These are phyloP conservation scores for Vespertilio murinus DNA, from an alignment of 2,797 vertebrate species.

Conservation along the genomic window DNA sequence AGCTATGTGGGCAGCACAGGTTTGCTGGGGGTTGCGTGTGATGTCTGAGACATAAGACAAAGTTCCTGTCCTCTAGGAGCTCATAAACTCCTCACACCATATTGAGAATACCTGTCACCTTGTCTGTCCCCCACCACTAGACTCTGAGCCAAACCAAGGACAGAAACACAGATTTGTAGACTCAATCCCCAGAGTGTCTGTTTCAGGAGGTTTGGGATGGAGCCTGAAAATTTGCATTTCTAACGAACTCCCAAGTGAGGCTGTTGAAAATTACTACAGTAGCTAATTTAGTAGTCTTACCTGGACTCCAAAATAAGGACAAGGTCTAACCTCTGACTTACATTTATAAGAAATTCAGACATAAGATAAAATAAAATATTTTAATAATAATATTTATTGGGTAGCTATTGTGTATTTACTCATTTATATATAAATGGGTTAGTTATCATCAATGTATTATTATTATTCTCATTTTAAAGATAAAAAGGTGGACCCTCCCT, in stretches of 20 bases:
- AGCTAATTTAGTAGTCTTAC: not conserved
- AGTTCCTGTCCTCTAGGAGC: not conserved
- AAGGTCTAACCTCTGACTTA: not conserved
- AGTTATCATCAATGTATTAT: not conserved
- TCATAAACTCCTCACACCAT: not conserved
- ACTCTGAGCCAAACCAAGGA: not conserved
- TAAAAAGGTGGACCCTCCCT: not conserved
- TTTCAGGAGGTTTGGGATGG: not conserved
- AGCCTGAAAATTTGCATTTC: not conserved
- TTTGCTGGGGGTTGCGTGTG: too few relatives aligned
- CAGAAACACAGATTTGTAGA: not conserved
- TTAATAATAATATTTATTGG: not conserved
- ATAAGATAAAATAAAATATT: not conserved
- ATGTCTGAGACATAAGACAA: not conserved
- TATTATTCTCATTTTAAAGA: not conserved
- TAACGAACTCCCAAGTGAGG: not conserved
- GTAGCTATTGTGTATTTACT: not conserved
- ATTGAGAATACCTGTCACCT: not conserved
- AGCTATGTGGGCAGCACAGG: not conserved
- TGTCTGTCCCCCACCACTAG: not conserved
- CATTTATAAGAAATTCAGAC: not conserved
- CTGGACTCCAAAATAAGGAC: not conserved
- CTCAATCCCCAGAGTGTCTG: not conserved
- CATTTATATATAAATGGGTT: not conserved
- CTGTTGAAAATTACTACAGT: not conserved